Percentiles rank a stretch among this genome's conserved stretches.
Evolutionary conservation across 2,113 vertebrate species (phyloP).

Genomic region (Ailuropoda melanoleuca): DNA sequence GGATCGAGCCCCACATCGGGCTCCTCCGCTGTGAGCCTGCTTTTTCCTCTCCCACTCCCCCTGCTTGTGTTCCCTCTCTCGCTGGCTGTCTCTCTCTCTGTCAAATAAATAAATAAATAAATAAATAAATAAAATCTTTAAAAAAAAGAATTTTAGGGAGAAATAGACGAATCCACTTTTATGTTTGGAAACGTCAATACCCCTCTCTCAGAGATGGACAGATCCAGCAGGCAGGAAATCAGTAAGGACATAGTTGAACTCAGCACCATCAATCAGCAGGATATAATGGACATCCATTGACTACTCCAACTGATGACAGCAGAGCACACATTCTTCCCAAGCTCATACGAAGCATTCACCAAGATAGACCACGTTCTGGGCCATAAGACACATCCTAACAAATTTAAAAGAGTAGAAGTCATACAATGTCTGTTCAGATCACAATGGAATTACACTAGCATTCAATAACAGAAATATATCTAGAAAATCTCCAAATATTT

Average conservation of each 20-base stretch:
- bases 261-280: background rate
- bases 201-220: background rate
- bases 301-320: too few relatives aligned
- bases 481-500: background rate
- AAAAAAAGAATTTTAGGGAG: background rate
- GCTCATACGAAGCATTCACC: background rate
- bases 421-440: background rate
- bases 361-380: background rate
- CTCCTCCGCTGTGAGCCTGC: too few relatives aligned
- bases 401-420: background rate
- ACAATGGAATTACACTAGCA: background rate
- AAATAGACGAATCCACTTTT: background rate
- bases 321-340: background rate
- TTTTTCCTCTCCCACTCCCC: too few relatives aligned
- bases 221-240: background rate
- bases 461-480: background rate
- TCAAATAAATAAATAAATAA: too few relatives aligned
- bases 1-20: too few relatives aligned
- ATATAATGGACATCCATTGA: background rate
- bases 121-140: too few relatives aligned
- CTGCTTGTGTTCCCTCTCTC: too few relatives aligned
- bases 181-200: background rate
- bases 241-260: background rate
- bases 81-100: too few relatives aligned
- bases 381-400: background rate